Evolutionary conservation across 2,888 invertebrate species (phyloP).

Genomic region (Hirtodrosophila cameraria): DNA sequence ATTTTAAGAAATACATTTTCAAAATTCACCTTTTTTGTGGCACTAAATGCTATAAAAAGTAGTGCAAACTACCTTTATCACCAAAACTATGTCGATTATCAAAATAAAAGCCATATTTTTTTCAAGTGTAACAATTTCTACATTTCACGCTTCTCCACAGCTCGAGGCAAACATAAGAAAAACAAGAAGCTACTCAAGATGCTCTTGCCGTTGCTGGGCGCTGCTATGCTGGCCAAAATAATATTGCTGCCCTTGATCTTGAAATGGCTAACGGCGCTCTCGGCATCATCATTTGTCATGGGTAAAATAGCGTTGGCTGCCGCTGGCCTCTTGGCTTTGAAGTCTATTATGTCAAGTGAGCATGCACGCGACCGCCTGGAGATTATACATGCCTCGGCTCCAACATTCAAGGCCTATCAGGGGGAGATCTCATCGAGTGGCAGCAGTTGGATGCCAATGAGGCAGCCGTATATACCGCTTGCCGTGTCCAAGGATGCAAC

Average conservation of each 20-base stretch:
- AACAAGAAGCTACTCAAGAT: conserved; percentile 85
- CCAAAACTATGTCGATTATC: no score
- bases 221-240: conserved; percentile 87
- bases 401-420: conserved; percentile 51
- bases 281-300: conserved; percentile 85
- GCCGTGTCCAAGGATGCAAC: conserved; percentile 52
- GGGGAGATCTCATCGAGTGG: conserved; percentile 61
- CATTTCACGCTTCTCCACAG: conserved; percentile 47
- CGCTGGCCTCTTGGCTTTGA: conserved; percentile 78
- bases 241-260: conserved; percentile 88
- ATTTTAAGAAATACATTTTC: no score
- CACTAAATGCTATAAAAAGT: no score
- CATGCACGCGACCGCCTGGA: conserved; percentile 70
- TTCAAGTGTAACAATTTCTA: not conserved
- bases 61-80: no score
- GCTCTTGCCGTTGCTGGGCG: conserved; percentile 87
- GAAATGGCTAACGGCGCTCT: conserved; percentile 88
- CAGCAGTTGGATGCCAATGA: conserved; percentile 65
- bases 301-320: conserved; percentile 82
- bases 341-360: conserved; percentile 71
- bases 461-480: conserved; percentile 68
- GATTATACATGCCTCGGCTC: conserved; percentile 69
- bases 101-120: not conserved
- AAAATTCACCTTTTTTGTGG: no score
- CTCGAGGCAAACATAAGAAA: conserved; percentile 81